Conservation (phyloP, 2,888 invertebrate species). For the Ochropleura plecta region DNA sequence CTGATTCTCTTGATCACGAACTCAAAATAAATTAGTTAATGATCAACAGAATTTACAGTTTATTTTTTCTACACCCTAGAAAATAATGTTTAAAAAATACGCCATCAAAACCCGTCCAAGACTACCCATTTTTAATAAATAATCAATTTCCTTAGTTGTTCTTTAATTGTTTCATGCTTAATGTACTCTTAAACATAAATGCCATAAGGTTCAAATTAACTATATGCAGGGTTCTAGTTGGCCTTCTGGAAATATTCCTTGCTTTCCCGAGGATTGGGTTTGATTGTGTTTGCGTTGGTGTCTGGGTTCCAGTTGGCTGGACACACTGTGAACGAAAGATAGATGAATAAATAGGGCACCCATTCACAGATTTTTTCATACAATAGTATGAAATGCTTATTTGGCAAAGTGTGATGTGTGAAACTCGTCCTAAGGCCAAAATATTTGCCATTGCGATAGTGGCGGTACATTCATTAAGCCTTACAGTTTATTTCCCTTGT, state of each 20-base stretch:
- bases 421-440: neutral
- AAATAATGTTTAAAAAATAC: conserved; percentile 6
- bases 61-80: neutral
- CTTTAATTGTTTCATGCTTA: conserved; percentile 25
- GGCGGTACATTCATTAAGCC: too few relatives aligned
- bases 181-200: conserved; percentile 58
- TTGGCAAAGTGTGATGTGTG: neutral
- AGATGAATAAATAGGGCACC: neutral
- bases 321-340: conserved; percentile 92
- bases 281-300: conserved; percentile 95
- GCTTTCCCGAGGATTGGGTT: conserved; percentile 96
- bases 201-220: conserved; percentile 45
- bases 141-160: neutral
- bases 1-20: neutral
- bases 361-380: neutral
- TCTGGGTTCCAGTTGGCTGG: conserved; percentile 98
- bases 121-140: conserved; percentile 2
- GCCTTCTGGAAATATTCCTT: conserved; percentile 96
- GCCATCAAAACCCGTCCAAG: neutral
- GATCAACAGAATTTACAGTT: neutral
- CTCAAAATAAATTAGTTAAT: neutral
- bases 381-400: neutral
- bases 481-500: too few relatives aligned
- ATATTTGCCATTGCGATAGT: too few relatives aligned
- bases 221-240: conserved; percentile 70